Base-by-base conservation (phyloP, 2,113 vertebrate genomes). In the Tautogolabrus adspersus region DNA sequence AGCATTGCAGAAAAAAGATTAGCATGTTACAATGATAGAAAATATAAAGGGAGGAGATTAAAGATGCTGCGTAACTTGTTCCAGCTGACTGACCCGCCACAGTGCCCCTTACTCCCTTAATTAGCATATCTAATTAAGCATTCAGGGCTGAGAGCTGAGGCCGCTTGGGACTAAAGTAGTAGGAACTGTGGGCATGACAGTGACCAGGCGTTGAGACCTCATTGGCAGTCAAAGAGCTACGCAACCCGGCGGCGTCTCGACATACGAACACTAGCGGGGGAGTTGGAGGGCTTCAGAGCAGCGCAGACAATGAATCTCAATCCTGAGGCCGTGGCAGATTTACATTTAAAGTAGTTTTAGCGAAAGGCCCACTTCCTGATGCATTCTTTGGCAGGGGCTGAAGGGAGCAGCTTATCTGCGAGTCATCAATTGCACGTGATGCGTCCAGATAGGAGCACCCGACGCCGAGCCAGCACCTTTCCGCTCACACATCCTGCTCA, bases 321-420 rank as follows among this genome's bases (percentile, higher is more conserved):
- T 94, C 88, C 85, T 68, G 79, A 75, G 84, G 81, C 86, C 74
- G 12, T 90, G 88, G 84, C 89, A 92, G 92, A 94, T 95, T 94
- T 95, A 93, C 93, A 94, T 94, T 95, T 94, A 94, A 94, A 95
- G 92, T 93, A 95, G 92, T 92, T 93, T 91, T 80, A 91, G 88
- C 81, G 70, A 86, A 91, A 84, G 83, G 79, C 84, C 88, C 89
- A 89, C 89, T 92, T 91, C 89, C 90, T 90, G 89, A 93, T 91
- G 90, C 86, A 86, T 88, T 90, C 82, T 87, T 77, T 83, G 68
- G 79, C 81, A 68, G 80, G 49, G 77, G 77, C 89, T 88, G 89
- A 87, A 83, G 86, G 87, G 77, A 86, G 79, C 87, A 56, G 74
- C 88, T 92, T 91, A 93, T 93, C 91, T 83, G 82, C 60, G 79